Base-by-base conservation (phyloP, 1,140 invertebrate species). In the Dryas iulia region DNA sequence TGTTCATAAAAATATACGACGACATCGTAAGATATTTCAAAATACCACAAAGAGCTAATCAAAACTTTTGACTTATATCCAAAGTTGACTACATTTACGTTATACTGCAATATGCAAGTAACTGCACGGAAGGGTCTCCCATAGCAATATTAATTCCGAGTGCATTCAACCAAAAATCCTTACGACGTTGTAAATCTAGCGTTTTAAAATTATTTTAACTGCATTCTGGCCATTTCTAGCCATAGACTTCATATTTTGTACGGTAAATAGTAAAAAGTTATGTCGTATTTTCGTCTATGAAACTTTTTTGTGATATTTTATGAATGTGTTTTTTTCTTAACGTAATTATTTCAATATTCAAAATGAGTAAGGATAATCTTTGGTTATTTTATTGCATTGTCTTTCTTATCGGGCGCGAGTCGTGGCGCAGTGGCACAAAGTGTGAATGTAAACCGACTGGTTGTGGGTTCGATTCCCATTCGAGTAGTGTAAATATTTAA, bases 121-220 rank as follows among this genome's bases (percentile, higher is more conserved):
- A 8, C 39, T 47, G 39, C 39, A 47, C n/a, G 14, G 39, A 47
- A 47, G 39, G 39, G 39, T 47, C 39, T 47, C 18, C 39, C 8
- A 47, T 47, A 18, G 14, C 14, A 21, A 47, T 47, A 47, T 47
- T 47, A 47, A 47, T 47, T 18, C n/a, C 39, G 39, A 21, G 18
- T 10, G 39, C 39, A 47, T 47, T 47, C 39, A 47, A 47, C 39
- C 39, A 47, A 21, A 47, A 47, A 47, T 47, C 39, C 39, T 47
- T 47, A 47, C 39, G 39, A 47, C 39, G 39, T 47, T 47, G 39
- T 47, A 47, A 47, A 47, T 47, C 7, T 47, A 14, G 18, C 39
- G 14, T 47, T 47, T 14, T 21, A 47, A 47, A 47, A 47, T 47
- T 47, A 47, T 47, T 47, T 47, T 18, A 47, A 47, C 39, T 47